Percentiles rank a stretch among this genome's conserved stretches.
Evolutionary conservation across 2,797 vertebrate species (phyloP).

Genomic region (Karalla daura): DNA sequence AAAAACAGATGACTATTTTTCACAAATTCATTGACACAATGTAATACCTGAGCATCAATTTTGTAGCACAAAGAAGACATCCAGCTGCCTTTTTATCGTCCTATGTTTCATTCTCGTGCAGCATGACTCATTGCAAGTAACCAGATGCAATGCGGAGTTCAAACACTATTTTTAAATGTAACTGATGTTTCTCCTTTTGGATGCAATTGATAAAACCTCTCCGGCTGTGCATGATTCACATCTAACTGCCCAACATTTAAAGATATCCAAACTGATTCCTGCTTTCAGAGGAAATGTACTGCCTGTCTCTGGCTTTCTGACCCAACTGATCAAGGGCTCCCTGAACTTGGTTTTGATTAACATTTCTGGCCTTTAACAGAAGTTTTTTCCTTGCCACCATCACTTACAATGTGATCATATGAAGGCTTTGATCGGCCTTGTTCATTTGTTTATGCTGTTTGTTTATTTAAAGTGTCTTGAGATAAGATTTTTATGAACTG

Average conservation of each 20-base stretch:
- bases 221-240: not conserved
- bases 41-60: not conserved
- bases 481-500: too few relatives aligned
- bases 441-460: too few relatives aligned
- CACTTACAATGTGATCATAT: too few relatives aligned
- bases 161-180: slow-evolving; percentile 2
- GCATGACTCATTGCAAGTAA: not conserved
- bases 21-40: not conserved
- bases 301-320: too few relatives aligned
- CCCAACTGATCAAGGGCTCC: too few relatives aligned
- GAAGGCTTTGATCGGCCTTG: too few relatives aligned
- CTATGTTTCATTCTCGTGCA: not conserved
- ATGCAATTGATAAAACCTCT: not conserved
- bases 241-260: not conserved
- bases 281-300: not conserved
- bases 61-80: not conserved
- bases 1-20: not conserved
- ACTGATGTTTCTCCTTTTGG: not conserved
- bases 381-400: too few relatives aligned
- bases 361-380: too few relatives aligned
- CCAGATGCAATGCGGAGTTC: not conserved
- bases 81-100: not conserved
- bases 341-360: too few relatives aligned
- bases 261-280: too few relatives aligned
- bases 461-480: too few relatives aligned